A percentile compares a stretch with the other conserved stretches of the same genome.
phyloP scores from a whole-genome alignment of 2,113 vertebrate species.

The human (Homo sapiens) region DNA sequence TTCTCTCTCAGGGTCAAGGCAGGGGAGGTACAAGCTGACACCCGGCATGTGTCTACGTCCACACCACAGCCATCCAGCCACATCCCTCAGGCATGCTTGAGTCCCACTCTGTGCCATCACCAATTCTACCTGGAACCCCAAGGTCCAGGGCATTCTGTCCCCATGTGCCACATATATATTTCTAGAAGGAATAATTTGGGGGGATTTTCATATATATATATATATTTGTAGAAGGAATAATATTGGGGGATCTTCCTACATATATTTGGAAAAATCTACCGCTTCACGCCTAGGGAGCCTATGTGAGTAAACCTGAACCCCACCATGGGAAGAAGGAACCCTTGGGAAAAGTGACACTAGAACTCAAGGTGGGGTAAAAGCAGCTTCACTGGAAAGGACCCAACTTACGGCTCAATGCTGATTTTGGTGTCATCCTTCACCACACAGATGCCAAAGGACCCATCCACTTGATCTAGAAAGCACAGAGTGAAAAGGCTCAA shows the following conservation, averaged over 20 bases:
- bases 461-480: conserved; percentile 74
- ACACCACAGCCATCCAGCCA: neutral
- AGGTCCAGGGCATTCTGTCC: neutral
- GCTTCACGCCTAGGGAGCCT: neutral
- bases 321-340: neutral
- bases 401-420: conserved; percentile 85
- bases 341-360: neutral
- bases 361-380: neutral
- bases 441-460: conserved; percentile 71
- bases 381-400: neutral
- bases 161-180: no score
- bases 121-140: neutral
- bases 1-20: neutral
- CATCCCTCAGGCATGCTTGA: fast-evolving
- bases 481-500: neutral
- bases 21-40: neutral
- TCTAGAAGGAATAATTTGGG: neutral
- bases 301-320: neutral
- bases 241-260: neutral
- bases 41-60: neutral
- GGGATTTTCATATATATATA: no score
- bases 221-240: neutral
- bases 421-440: conserved; percentile 81
- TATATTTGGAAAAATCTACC: neutral
- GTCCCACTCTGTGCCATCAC: no score